A percentile compares a stretch with the other conserved stretches of the same genome.
These are phyloP conservation scores for Kryphioiulus occultus DNA, from an alignment of 2,888 invertebrate species.

Conservation along the genomic window DNA sequence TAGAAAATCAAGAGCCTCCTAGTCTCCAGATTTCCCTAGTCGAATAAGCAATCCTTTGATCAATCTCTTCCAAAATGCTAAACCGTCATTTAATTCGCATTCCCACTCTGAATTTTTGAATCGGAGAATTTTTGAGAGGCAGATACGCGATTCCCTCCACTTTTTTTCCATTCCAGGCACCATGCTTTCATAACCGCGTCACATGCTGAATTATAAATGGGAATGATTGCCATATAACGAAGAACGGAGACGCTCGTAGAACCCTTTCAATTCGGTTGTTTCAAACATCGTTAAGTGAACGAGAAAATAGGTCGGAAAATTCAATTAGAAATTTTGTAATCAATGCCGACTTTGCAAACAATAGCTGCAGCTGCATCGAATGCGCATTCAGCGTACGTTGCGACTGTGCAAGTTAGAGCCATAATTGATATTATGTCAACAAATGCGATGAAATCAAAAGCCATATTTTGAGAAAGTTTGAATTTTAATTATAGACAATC, in stretches of 20 bases:
- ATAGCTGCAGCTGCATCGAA: neutral
- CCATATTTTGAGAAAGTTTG: neutral
- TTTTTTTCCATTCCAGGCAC: neutral
- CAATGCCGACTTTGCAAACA: conserved; percentile 1
- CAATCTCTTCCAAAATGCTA: neutral
- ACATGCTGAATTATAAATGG: conserved; percentile 3
- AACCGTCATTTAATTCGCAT: neutral
- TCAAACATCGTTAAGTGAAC: neutral
- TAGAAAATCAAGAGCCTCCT: neutral
- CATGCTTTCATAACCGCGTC: neutral
- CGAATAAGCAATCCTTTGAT: neutral
- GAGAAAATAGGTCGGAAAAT: neutral
- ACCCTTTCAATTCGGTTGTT: neutral
- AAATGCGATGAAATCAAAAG: neutral
- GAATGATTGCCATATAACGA: neutral
- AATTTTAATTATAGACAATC: neutral
- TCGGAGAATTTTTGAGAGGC: neutral
- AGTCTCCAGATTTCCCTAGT: neutral
- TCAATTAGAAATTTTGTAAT: neutral
- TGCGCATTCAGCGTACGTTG: neutral
- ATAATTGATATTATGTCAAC: neutral
- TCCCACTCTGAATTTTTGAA: neutral
- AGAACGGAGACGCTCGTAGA: neutral
- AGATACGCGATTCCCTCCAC: neutral
- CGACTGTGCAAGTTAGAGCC: too few relatives aligned